Evolutionary conservation across 2,113 vertebrate species (phyloP).

Genomic region (Orthonyx spaldingii): DNA sequence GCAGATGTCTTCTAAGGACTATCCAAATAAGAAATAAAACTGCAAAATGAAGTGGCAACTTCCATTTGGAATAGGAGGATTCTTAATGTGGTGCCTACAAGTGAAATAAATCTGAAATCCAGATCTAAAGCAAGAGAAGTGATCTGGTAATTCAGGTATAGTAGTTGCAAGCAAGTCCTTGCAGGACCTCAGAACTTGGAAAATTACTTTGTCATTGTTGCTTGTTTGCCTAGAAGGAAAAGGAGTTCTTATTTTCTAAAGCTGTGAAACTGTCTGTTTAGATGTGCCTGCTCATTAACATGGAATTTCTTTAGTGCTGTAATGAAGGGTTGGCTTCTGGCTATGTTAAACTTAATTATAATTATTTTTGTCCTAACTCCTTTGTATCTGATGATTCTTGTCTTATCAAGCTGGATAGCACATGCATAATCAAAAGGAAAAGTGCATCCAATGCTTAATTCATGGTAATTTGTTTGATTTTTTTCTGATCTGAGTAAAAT

Average conservation of each 20-base stretch:
- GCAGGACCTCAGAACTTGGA: not conserved
- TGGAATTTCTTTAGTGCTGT: not conserved
- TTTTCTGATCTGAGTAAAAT: conserved; percentile 45
- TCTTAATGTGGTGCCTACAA: not conserved
- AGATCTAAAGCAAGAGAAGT: not conserved
- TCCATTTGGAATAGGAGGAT: not conserved
- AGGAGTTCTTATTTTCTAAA: not conserved
- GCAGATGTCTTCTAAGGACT: not conserved
- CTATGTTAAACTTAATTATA: conserved; percentile 32
- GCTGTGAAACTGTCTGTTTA: not conserved
- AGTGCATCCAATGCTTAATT: conserved; percentile 53
- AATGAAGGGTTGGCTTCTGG: not conserved
- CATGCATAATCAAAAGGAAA: conserved; percentile 21
- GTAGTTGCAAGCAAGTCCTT: not conserved
- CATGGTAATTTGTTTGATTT: conserved; percentile 42
- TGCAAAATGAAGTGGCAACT: not conserved
- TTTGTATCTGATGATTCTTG: not conserved
- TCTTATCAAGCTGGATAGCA: conserved; percentile 11
- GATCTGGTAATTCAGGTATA: not conserved
- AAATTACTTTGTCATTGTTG: not conserved
- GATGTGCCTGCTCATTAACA: not conserved
- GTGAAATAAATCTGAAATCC: not conserved
- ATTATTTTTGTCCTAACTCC: conserved; percentile 16
- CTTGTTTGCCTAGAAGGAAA: not conserved
- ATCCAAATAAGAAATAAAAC: not conserved